Base-by-base conservation (phyloP, 1,140 invertebrate species). In the Panulirus ornatus region DNA sequence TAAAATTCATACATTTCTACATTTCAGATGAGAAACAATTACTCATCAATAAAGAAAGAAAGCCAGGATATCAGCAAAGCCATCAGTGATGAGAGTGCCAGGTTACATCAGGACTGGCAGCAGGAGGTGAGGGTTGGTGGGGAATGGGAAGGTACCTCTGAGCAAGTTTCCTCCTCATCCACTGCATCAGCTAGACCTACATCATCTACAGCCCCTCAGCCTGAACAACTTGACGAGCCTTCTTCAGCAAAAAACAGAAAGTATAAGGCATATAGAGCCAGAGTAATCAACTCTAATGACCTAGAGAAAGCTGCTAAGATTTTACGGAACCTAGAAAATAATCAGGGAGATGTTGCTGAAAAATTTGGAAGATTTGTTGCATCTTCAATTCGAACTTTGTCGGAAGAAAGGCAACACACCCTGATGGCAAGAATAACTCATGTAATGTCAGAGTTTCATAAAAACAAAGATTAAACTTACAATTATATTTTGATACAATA, bases 301-400 rank as follows among this genome's bases (percentile, higher is more conserved):
- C 30, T 47, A 27, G 16, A 42, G 9, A 78, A 38, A 9, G 44
- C n/a, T 44, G 75, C 75, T 27, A 78, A 78, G n/a, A 2, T 78
- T n/a, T 78, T 30, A 14, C 40, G n/a, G 40, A 42, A 27, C 14
- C 40, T 44, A 19, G 75, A 78, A 9, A 78, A 78, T 44, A 36
- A 78, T 42, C 40, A 16, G n/a, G 70, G 27, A 1, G 75, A 78
- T 27, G 40, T 78, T 47, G 38, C 75, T 27, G 75, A 78, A 78
- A 14, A n/a, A n/a, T 78, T 78, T 78, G 75, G 75, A 78, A 78
- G n/a, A n/a, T 78, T 78, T 78, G 40, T 78, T 30, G 44, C 75
- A 78, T 19, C 75, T 44, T 78, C 75, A 78, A 22, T 78, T 27
- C 40, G 40, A 36, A 78, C 16, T 19, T 27, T 42, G 19, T 16